phyloP scores from a whole-genome alignment of 37 sponge, comb jelly and placozoan species.

The Cliona cf. orientalis region DNA sequence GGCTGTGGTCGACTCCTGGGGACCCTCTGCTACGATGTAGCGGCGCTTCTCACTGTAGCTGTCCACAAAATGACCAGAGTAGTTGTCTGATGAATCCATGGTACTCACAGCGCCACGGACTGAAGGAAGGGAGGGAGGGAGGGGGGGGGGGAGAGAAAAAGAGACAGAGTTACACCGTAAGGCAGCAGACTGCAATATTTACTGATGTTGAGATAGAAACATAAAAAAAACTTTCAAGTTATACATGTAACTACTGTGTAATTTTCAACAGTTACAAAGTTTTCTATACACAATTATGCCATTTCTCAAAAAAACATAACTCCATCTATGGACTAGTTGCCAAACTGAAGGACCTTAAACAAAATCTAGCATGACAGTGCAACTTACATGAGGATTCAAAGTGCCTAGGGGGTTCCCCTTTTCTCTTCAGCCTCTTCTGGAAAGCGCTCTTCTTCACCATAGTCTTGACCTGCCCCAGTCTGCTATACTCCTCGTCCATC shows the following conservation, averaged over 20 bases:
- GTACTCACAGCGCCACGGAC: not conserved
- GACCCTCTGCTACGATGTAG: slow-evolving; percentile 51
- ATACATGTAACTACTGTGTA: not conserved
- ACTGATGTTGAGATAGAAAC: not conserved
- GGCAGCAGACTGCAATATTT: not conserved
- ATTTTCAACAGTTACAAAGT: not conserved
- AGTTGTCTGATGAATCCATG: not conserved
- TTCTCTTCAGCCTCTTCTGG: slow-evolving; percentile 24
- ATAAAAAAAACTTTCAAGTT: not conserved
- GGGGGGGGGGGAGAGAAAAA: not conserved
- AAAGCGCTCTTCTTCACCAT: slow-evolving; percentile 52
- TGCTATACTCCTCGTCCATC: slow-evolving; percentile 42
- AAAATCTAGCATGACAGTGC: no score
- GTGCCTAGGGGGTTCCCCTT: slow-evolving; percentile 22
- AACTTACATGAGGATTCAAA: slow-evolving; percentile 33
- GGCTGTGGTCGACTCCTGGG: slow-evolving; percentile 6
- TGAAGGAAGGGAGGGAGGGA: not conserved
- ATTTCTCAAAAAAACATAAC: no score
- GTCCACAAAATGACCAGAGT: slow-evolving; percentile 43
- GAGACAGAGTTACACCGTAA: not conserved
- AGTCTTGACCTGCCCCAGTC: slow-evolving; percentile 41
- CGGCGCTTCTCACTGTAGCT: slow-evolving; percentile 13
- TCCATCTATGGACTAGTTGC: not conserved
- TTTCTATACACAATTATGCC: no score
- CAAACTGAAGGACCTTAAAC: no score